A percentile compares a stretch with the other conserved stretches of the same genome.
These are phyloP conservation scores for Nycticorax nycticorax DNA, from an alignment of 2,113 vertebrate genomes.

Conservation along the genomic window DNA sequence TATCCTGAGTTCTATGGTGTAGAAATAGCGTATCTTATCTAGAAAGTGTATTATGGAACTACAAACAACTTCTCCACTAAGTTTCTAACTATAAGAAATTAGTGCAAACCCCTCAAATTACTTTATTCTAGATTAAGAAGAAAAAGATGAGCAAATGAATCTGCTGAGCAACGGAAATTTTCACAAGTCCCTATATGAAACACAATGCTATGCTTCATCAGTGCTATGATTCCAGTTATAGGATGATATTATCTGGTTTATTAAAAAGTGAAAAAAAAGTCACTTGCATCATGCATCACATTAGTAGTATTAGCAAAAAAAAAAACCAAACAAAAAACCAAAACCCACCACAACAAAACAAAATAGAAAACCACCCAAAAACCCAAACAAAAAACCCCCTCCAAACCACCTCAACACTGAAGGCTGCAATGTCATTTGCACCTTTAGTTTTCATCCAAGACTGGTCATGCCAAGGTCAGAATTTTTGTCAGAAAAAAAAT, in stretches of 20 bases:
- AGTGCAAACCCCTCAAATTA: background rate
- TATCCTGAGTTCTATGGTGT: background rate
- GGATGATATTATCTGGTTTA: background rate
- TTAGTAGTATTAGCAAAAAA: background rate
- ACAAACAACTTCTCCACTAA: background rate
- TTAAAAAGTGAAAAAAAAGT: background rate
- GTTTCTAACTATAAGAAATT: background rate
- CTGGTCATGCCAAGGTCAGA: background rate
- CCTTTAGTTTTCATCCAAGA: background rate
- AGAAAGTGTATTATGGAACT: background rate
- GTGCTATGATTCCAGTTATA: background rate
- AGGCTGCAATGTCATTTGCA: background rate
- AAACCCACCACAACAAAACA: background rate
- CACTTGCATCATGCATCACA: background rate
- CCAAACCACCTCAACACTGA: background rate
- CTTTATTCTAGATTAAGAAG: background rate
- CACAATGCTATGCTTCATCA: background rate
- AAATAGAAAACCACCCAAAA: no score
- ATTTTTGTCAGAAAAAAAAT: background rate
- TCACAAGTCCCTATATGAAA: background rate
- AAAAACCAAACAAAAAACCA: background rate
- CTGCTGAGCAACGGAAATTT: background rate
- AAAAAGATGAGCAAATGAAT: background rate
- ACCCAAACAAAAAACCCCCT: no score
- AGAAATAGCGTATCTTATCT: background rate